phyloP scores from a whole-genome alignment of 2,888 invertebrate species.

The Dolichomitus sp. region DNA sequence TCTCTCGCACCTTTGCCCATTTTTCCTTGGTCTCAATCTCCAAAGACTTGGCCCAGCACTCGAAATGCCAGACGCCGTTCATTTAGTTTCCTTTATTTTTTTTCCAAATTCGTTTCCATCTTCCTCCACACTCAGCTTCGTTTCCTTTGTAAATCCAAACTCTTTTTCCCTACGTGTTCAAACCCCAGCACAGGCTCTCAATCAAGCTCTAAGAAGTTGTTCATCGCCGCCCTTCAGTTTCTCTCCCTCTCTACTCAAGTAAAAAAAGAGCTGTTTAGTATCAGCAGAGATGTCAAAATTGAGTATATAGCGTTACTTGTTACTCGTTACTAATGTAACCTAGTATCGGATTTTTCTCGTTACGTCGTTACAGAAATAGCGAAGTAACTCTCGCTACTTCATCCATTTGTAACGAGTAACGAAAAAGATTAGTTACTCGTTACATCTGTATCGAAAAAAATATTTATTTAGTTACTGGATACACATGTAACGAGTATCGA shows the following conservation, averaged over 20 bases:
- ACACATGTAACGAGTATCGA: too few species aligned
- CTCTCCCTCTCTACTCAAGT: conserved; percentile 50
- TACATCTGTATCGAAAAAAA: too few species aligned
- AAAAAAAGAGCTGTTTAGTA: too few species aligned
- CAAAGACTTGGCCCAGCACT: conserved; percentile 57
- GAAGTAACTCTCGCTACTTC: too few species aligned
- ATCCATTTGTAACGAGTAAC: too few species aligned
- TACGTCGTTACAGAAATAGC: too few species aligned
- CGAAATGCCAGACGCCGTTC: conserved; percentile 65
- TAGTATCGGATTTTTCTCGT: too few species aligned
- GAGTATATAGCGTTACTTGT: too few species aligned
- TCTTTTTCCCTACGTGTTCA: background rate
- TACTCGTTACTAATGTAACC: too few species aligned
- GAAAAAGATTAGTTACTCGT: too few species aligned
- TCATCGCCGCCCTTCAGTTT: background rate
- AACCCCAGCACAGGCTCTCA: background rate
- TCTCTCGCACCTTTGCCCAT: conserved; percentile 60
- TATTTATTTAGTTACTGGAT: too few species aligned
- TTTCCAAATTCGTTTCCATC: conserved; percentile 16
- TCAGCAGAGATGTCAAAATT: too few species aligned
- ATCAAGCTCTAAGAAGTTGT: conserved; percentile 14
- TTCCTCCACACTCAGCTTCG: conserved; percentile 25
- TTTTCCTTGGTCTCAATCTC: conserved; percentile 58
- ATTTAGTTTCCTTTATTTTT: conserved; percentile 39
- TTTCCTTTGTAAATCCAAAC: conserved; percentile 41